Conservation (phyloP, 2,797 vertebrate genomes). For the Periparus ater region DNA sequence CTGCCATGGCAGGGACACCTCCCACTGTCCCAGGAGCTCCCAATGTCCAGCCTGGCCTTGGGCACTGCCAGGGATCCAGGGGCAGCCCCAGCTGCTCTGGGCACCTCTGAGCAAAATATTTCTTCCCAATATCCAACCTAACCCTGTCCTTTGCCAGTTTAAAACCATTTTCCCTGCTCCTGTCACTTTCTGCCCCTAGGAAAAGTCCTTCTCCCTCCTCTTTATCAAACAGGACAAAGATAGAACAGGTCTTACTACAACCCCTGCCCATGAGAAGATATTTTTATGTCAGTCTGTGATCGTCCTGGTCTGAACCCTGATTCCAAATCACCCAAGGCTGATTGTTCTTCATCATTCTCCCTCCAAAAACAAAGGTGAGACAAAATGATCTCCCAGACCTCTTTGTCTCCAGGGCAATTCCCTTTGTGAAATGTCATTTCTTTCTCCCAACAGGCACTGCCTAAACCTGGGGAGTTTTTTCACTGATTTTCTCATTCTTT, state of each 20-base stretch:
- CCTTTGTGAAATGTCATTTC: background rate
- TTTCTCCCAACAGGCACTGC: background rate
- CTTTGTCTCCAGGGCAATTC: background rate
- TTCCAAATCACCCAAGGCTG: background rate
- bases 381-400: background rate
- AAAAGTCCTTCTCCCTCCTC: background rate
- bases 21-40: background rate
- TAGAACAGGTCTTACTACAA: background rate
- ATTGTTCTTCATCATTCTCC: background rate
- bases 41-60: background rate
- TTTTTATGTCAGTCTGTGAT: background rate
- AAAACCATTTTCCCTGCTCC: background rate
- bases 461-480: background rate
- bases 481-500: background rate
- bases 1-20: background rate
- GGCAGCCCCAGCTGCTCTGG: background rate
- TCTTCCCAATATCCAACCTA: background rate
- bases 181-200: background rate
- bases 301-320: background rate
- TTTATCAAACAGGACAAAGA: background rate
- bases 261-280: background rate
- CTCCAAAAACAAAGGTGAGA: background rate
- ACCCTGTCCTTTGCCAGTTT: background rate
- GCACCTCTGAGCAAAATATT: background rate
- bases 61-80: background rate